Base-by-base conservation (phyloP, 1,140 invertebrate genomes). In the Zaprionus taronus region DNA sequence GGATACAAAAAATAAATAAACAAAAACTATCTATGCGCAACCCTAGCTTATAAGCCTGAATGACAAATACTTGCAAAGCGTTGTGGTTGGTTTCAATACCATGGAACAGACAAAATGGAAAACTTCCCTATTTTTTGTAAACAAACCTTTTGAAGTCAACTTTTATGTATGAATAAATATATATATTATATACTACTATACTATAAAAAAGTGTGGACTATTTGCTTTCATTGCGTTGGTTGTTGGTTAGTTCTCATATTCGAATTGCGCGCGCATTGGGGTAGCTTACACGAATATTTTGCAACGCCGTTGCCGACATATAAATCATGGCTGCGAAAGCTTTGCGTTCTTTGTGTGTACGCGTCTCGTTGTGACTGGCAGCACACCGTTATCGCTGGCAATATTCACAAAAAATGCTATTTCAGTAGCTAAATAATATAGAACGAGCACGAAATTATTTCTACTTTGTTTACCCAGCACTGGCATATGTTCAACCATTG, bases 111-210 rank as follows among this genome's bases (percentile, higher is more conserved):
- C 20, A 69, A 65, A 77, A 72, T 53, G 22, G 68, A 53, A 77
- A 63, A 63, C 53, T 64, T 72, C 71, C 80, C 68, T 83, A 83
- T 83, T 87, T 87, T 89, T 83, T 89, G 67, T 83, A 89, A 80
- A 77, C 49, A 70, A 70, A 80, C 51, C 74, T 89, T 87, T 83
- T 83, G 64, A 89, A 87, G 76, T 49, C 55, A 41, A 89, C 78
- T 89, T 87, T 89, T 89, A 84, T 51, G 80, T 89, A 84, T 72
- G 67, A 83, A 81, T 89, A 89, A 89, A 89, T 71, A 81, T 68
- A 81, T 79, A 81, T 66, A 69, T 64, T 56, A 44, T 76, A 34
- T 34, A 34, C 31, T 34, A 67, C 38, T 67, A 72, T 63, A 76
- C 65, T 34, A 63, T 3, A 38, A 53, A 22, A 53, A 7, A 14